These are phyloP conservation scores for Cylloceria caligata DNA, from an alignment of 2,888 invertebrate genomes.

Conservation along the genomic window DNA sequence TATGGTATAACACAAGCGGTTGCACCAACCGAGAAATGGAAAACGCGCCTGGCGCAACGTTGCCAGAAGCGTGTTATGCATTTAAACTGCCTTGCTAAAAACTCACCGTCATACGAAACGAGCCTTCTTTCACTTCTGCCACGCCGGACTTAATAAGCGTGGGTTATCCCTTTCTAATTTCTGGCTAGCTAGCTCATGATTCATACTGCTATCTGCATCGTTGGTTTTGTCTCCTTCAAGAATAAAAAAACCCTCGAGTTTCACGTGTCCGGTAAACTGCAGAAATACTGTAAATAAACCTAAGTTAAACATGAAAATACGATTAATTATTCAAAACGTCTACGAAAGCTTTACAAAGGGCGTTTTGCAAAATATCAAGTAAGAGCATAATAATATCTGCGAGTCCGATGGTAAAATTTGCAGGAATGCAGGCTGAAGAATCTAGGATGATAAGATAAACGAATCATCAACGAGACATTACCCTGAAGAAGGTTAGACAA, in stretches of 20 bases:
- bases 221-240: conserved; percentile 15
- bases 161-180: conserved; percentile 55
- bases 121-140: conserved; percentile 35
- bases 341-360: background rate
- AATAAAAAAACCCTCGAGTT: conserved; percentile 15
- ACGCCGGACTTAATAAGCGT: conserved; percentile 56
- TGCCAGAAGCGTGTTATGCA: conserved; percentile 76
- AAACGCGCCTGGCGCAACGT: conserved; percentile 65
- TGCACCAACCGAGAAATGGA: conserved; percentile 64
- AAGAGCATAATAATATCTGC: background rate
- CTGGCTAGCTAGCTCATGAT: conserved; percentile 23
- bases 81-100: conserved; percentile 79
- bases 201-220: conserved; percentile 39
- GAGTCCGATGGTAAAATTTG: background rate
- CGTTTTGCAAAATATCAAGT: background rate
- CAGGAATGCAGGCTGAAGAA: background rate
- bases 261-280: background rate
- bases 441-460: background rate
- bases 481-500: background rate
- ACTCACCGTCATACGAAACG: conserved; percentile 65
- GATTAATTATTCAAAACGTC: conserved; percentile 6
- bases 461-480: background rate
- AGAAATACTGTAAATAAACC: background rate
- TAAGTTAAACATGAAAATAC: background rate
- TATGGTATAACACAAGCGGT: conserved; percentile 27